A percentile compares a stretch with the other conserved stretches of the same genome.
Evolutionary conservation across 2,888 invertebrate species (phyloP).

Genomic region (Cacoxenus indagator): DNA sequence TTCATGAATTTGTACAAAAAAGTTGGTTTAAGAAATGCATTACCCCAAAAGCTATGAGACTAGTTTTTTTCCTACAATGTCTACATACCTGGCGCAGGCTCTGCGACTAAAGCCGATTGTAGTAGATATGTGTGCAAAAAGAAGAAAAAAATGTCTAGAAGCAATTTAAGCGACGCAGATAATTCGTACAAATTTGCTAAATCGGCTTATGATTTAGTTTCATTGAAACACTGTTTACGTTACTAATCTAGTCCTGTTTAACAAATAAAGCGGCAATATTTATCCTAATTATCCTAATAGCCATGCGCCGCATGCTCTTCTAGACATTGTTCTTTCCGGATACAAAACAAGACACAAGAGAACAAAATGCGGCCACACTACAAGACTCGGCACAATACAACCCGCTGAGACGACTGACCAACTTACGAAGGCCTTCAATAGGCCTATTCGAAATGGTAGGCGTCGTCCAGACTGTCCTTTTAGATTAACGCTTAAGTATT

Average conservation of each 20-base stretch:
- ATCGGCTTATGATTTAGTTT: constrained; percentile 63
- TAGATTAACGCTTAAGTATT: background rate
- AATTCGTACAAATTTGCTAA: constrained; percentile 61
- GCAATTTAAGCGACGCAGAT: constrained; percentile 45
- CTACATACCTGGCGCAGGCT: no score
- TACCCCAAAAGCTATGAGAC: no score
- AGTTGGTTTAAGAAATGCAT: no score
- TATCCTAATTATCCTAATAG: constrained; percentile 58
- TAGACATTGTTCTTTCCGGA: constrained; percentile 7
- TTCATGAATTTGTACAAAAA: no score
- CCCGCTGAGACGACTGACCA: background rate
- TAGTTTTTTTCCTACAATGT: no score
- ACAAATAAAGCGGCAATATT: constrained; percentile 68
- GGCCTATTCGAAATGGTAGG: constrained; percentile 23
- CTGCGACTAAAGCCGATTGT: no score
- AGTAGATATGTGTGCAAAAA: no score
- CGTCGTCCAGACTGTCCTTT: constrained; percentile 49
- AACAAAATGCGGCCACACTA: constrained; percentile 29
- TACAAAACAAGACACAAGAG: constrained; percentile 31
- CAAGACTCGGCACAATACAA: background rate
- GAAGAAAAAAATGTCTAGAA: constrained; percentile 9
- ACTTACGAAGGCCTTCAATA: background rate
- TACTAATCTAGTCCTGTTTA: constrained; percentile 67
- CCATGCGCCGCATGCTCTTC: constrained; percentile 40
- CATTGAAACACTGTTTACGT: constrained; percentile 60